A percentile compares a stretch with the other conserved stretches of the same genome.
phyloP scores from a whole-genome alignment of 2,888 invertebrate genomes.

The Eucera pruinosa region DNA sequence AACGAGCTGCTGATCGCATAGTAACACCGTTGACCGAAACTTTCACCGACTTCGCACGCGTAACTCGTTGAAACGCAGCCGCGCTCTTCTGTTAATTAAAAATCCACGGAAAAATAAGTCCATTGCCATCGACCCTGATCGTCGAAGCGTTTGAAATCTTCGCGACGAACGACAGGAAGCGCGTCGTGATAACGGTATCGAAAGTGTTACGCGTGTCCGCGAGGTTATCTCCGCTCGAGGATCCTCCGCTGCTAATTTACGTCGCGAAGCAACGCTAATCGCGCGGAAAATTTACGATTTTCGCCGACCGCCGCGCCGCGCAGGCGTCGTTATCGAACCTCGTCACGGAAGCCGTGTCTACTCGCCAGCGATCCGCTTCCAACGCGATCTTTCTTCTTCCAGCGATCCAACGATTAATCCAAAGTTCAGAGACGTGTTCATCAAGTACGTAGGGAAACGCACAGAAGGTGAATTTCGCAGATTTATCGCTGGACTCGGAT shows the following conservation, averaged over 20 bases:
- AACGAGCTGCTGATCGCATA: neutral
- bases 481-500: conserved; percentile 20
- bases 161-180: conserved; percentile 62
- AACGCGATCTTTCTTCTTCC: conserved; percentile 13
- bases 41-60: conserved; percentile 46
- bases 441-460: neutral
- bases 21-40: conserved; percentile 23
- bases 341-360: conserved; percentile 51
- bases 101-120: neutral
- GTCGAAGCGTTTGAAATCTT: conserved; percentile 15
- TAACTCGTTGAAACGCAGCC: conserved; percentile 13
- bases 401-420: conserved; percentile 33
- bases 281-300: conserved; percentile 62
- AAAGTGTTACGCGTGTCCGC: conserved; percentile 69
- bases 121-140: neutral
- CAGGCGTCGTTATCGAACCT: conserved; percentile 41
- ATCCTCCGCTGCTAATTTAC: conserved; percentile 54
- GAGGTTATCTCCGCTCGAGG: conserved; percentile 40
- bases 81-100: conserved; percentile 38
- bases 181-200: conserved; percentile 72
- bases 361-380: conserved; percentile 12
- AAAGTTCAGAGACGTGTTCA: conserved; percentile 19
- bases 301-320: too few species aligned
- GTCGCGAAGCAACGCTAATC: conserved; percentile 45
- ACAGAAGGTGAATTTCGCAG: conserved; percentile 13